A percentile compares a stretch with the other conserved stretches of the same genome.
Conservation (phyloP, 2,113 vertebrate genomes). For the Festucalex cinctus region DNA sequence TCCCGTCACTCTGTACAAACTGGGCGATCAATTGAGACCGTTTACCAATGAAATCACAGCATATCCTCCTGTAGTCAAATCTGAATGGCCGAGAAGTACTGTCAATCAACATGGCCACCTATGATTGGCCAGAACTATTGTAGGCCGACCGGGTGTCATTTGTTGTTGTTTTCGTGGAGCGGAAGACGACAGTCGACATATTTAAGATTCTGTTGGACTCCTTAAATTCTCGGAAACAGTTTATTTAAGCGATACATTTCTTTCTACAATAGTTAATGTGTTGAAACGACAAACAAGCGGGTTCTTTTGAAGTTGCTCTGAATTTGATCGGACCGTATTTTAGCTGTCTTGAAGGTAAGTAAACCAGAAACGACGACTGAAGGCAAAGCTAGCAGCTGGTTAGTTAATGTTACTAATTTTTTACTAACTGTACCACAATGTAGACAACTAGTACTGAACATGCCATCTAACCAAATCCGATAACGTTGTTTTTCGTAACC, state of each 20-base stretch:
- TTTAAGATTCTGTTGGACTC: slow-evolving; percentile 33
- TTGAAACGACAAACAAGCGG: neutral
- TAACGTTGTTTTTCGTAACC: neutral
- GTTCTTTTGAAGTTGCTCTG: neutral
- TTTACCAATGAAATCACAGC: slow-evolving; percentile 38
- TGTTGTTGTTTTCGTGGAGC: slow-evolving; percentile 69
- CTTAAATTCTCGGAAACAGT: neutral
- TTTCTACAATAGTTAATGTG: neutral
- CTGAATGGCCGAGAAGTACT: neutral
- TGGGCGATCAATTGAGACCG: neutral
- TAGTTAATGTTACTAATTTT: neutral
- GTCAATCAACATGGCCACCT: neutral
- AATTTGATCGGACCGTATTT: slow-evolving; percentile 8
- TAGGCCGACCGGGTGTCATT: slow-evolving; percentile 31
- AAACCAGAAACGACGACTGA: neutral
- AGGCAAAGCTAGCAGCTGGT: too few species aligned
- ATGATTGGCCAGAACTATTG: slow-evolving; percentile 40
- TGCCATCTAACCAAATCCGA: neutral
- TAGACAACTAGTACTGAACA: neutral
- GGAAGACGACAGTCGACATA: slow-evolving; percentile 62
- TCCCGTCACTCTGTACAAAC: neutral
- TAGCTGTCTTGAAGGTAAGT: slow-evolving; percentile 49
- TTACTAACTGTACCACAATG: neutral
- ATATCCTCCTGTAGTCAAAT: neutral
- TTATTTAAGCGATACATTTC: neutral